Evolutionary conservation across 1,140 invertebrate species (phyloP).

Genomic region (Oreohelix idahoensis): DNA sequence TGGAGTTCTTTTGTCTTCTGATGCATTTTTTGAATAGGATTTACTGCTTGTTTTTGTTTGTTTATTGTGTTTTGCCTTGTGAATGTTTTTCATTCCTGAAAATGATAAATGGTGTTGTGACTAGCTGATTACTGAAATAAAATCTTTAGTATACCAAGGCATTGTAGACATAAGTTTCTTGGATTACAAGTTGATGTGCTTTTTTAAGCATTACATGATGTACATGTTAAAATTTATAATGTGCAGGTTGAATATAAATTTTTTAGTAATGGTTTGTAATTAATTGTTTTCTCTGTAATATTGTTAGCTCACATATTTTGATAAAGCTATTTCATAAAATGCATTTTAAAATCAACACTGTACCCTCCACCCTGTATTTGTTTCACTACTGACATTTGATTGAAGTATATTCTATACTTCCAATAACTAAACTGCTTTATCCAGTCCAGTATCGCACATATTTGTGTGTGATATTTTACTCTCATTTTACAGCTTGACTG

Average conservation of each 20-base stretch:
- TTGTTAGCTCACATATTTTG: background rate
- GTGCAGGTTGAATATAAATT: constrained; percentile 89
- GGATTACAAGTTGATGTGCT: too few species aligned
- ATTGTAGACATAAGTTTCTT: too few species aligned
- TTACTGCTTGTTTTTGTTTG: too few species aligned
- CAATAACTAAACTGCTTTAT: background rate
- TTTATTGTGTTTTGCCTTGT: too few species aligned
- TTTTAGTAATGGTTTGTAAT: constrained; percentile 3
- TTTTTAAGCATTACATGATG: too few species aligned
- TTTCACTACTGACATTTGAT: background rate
- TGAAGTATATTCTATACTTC: background rate
- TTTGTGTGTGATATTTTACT: background rate
- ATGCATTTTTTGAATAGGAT: background rate
- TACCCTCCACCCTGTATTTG: background rate
- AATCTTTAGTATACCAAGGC: too few species aligned
- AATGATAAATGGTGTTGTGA: too few species aligned
- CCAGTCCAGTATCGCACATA: background rate
- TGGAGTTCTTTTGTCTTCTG: too few species aligned
- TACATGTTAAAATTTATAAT: too few species aligned
- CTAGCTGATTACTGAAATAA: too few species aligned
- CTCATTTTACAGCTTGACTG: too few species aligned
- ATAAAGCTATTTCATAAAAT: constrained; percentile 5
- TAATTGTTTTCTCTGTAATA: background rate
- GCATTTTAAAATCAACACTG: background rate
- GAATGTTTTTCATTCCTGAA: too few species aligned